Base-by-base conservation (phyloP, 2,888 invertebrate genomes). In the Leptinotarsa tumamoca region DNA sequence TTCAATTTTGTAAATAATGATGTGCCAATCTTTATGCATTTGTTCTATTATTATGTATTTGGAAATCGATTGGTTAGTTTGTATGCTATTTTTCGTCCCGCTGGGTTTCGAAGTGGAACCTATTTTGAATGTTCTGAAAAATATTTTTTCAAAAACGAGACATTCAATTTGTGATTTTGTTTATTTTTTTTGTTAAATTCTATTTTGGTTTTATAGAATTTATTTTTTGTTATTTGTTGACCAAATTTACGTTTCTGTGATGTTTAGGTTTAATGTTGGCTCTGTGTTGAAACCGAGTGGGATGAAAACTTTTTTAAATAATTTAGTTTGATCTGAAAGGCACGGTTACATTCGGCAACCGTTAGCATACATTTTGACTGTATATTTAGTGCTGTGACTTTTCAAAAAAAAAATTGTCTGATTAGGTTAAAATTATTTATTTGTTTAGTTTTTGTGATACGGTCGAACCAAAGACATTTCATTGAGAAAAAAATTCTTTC, bases 341-440 rank as follows among this genome's bases (percentile, higher is more conserved):
- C 86, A 86, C 87, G 87, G 84, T 87, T 85, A 82, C 82, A 80
- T 84, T 82, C 80, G 85, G 83, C 83, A 84, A 85, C 85, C 85
- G 86, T 84, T 82, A 79, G 83, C 82, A 82, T 79, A 81, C 82
- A 86, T 86, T 86, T 82, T 86, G 88, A 87, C 88, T 88, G 87
- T 87, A 87, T 87, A 85, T 87, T 86, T 87, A 87, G 89, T 88
- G 89, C 89, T 89, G 89, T 89, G 89, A 88, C 84, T 85, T 83
- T 81, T 80, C 77, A 80, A 82, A 81, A 81, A 83, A 18, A 85
- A 83, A 85, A 83, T 86, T 83, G 87, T 87, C 87, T 87, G 87
- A 87, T 85, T 87, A 87, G 87, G 86, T 86, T 87, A 83, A 84
- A 85, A 84, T 83, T 85, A 85, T 85, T 86, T 86, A 84, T 85